Base-by-base conservation (phyloP, 2,113 vertebrate species). In the Ahaetulla prasina region DNA sequence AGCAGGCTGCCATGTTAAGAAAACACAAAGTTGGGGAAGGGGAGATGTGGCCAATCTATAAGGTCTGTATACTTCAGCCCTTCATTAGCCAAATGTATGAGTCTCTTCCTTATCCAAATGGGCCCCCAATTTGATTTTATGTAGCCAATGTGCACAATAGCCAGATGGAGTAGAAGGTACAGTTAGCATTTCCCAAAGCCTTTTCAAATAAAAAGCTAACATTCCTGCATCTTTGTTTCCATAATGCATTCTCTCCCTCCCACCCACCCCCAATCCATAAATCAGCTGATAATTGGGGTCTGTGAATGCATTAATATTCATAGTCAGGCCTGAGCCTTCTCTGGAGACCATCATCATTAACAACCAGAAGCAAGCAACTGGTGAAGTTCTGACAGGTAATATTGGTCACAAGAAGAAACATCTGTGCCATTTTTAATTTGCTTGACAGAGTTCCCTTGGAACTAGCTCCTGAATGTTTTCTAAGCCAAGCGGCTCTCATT, bases 361-460 rank as follows among this genome's bases (percentile, higher is more conserved):
- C 8, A 55, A 2, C 74, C 27, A 85, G 35, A 30, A 93, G 11
- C 0, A 0, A 22, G 35, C 10, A 0, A 14, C 25, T 25, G 0
- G 0, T 27, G 52, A 91, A 27, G 27, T 45, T 12, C 43, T 3
- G 9, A 90, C 4, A 60, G 35, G 55, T 39, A 68, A 30, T 53
- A 90, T 84, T 6, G 47, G 8, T 91, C 57, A 20, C 84, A 92
- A 91, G 30, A 9, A n/a, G 49, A 90, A 94, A 49, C 3, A 16
- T 86, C 53, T 87, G 52, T 39, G 57, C 20, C 0, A 0, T 3
- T 43, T 3, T 74, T 18, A n/a, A 9, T 87, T 89, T 2, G 8
- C 0, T 9, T 52, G 63, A 4, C 27, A 55, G 4, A 0, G 4
- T 5, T 0, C 0, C 14, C 0, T 35, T 20, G 85, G 11, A 50